Evolutionary conservation across 2,888 invertebrate genomes (phyloP), one percentile per base, ranked within the genome.

Genomic region (Melieria picta): DNA sequence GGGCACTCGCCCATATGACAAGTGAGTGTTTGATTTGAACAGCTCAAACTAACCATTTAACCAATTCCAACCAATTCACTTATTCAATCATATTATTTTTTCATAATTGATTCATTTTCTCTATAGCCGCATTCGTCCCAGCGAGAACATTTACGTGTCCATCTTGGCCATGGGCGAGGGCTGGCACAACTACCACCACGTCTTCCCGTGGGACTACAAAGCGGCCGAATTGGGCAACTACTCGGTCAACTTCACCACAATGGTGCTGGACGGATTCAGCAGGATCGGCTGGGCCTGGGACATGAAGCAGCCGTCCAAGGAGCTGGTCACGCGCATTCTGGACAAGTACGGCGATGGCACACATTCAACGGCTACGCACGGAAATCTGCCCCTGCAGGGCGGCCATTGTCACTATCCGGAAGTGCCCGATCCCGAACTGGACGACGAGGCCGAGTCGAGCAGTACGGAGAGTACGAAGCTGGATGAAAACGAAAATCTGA

Each of bases 181-280:
- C 5, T 97, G 95, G 93, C 97, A 97, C 88, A 97, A 97, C 87
- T 97, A 95, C 86, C 97, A 97, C 84, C 97, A 97, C 87, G 93
- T 93, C 0, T 97, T 97, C 86, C 96, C 96, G 0, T 95, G 94
- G 93, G 97, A 97, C 86, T 97, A 97, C 89, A 93, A 94, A 81
- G 93, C 96, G 45, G 92, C 95, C 6, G 97, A 97, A 85, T 88
- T 94, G n/a, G 94, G 94, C 11, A 87, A 86, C 60, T 89, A 90
- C 74, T 83, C 89, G 75, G 82, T 91, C n/a, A 95, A 95, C 83
- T 65, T 90, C 0, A 94, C 95, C 1, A 92, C 94, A 0, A 82
- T 89, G 55, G 84, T 92, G 65, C 88, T 96, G 66, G 92, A 95
- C 80, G 81, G 90, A 9, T 93, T 93, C 85, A 90, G 92, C 0